Conservation (phyloP, 2,113 vertebrate species). For the Galemys pyrenaicus region DNA sequence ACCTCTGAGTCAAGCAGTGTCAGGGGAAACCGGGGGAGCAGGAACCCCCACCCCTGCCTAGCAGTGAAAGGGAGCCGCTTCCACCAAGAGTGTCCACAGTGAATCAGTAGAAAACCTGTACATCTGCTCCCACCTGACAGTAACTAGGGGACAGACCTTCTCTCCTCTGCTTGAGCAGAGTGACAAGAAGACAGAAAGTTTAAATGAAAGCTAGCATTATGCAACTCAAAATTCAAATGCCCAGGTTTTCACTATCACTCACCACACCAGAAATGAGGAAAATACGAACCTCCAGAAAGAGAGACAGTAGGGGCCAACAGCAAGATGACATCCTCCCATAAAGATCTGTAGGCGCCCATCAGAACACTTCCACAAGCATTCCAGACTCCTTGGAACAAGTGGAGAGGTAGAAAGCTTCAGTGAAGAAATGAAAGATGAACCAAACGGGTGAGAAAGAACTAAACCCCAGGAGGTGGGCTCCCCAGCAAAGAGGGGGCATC, state of each 20-base stretch:
- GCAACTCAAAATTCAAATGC: not conserved
- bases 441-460: not conserved
- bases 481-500: not conserved
- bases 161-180: not conserved
- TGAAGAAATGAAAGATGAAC: not conserved
- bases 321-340: not conserved
- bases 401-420: not conserved
- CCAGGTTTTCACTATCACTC: not conserved
- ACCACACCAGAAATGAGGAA: not conserved
- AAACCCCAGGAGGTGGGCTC: not conserved
- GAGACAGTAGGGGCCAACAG: not conserved
- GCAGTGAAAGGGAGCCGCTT: too few species aligned
- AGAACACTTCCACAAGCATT: not conserved
- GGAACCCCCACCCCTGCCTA: too few species aligned
- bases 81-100: too few species aligned
- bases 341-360: not conserved
- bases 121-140: too few species aligned
- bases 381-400: not conserved
- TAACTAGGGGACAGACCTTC: too few species aligned
- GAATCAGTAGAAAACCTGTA: too few species aligned
- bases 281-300: not conserved
- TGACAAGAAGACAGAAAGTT: not conserved
- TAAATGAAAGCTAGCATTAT: too few species aligned
- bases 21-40: too few species aligned
- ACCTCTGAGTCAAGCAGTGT: too few species aligned